These are phyloP conservation scores for Urocyon cinereoargenteus DNA, from an alignment of 2,797 vertebrate species.

Conservation along the genomic window DNA sequence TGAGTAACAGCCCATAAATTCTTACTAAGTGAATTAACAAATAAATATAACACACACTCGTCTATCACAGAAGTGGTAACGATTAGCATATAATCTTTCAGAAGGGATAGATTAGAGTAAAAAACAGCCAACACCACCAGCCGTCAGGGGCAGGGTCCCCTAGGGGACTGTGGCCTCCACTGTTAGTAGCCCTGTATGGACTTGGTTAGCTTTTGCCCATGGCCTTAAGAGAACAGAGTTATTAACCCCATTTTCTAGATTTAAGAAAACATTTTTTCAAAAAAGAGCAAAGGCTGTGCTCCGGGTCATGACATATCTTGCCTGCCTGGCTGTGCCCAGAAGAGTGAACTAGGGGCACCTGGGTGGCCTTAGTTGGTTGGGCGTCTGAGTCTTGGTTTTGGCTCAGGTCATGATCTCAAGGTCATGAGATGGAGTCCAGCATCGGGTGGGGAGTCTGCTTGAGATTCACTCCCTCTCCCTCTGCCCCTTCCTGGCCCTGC, in stretches of 20 bases:
- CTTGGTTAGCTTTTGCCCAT: neutral
- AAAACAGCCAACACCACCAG: neutral
- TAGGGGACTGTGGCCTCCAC: neutral
- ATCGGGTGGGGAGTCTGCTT: neutral
- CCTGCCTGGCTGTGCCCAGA: neutral
- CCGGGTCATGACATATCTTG: neutral
- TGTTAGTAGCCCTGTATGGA: too few species aligned
- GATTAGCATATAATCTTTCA: neutral
- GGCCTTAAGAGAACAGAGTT: slow-evolving; percentile 3
- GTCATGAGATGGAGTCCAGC: neutral
- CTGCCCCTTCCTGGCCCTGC: neutral
- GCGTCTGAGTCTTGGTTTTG: neutral
- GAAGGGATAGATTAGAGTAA: neutral
- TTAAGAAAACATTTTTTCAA: neutral
- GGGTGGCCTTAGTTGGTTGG: accelerated
- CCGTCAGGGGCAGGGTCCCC: neutral
- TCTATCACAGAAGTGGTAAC: neutral
- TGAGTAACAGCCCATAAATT: neutral
- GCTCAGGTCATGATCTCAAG: neutral
- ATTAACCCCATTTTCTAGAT: slow-evolving; percentile 50
- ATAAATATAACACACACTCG: neutral
- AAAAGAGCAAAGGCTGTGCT: neutral
- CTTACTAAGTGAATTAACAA: slow-evolving; percentile 11
- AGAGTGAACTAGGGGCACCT: neutral
- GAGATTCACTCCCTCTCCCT: neutral